Conservation (phyloP, 2,797 vertebrate genomes). For the Champsocephalus esox region DNA sequence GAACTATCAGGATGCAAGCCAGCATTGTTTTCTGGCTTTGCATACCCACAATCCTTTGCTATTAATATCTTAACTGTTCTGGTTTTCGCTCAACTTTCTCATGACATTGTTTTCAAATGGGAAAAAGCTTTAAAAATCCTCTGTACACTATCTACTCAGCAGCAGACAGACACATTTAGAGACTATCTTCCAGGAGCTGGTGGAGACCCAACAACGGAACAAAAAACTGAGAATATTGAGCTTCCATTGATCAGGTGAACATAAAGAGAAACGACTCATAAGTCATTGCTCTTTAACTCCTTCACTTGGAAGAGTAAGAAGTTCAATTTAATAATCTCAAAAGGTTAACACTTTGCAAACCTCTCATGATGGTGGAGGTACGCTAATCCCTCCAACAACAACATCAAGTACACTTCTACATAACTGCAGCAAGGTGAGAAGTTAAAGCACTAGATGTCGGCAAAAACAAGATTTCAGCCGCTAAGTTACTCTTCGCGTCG, state of each 20-base stretch:
- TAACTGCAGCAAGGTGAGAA: too few species aligned
- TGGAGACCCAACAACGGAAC: constrained; percentile 3
- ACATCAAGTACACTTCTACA: too few species aligned
- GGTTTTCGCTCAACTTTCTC: background rate
- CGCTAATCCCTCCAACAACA: background rate
- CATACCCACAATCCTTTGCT: too few species aligned
- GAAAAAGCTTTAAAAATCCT: background rate
- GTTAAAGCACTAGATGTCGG: background rate
- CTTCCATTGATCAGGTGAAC: background rate
- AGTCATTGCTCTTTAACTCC: background rate
- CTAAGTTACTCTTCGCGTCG: background rate
- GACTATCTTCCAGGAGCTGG: background rate
- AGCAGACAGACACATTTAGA: background rate
- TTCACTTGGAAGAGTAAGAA: too few species aligned
- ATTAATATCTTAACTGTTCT: background rate
- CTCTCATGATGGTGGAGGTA: too few species aligned
- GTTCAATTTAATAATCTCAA: too few species aligned
- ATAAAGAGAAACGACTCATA: background rate
- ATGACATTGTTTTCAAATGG: too few species aligned
- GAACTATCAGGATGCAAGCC: too few species aligned
- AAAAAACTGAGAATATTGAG: background rate
- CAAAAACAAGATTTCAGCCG: background rate
- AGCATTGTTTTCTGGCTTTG: too few species aligned
- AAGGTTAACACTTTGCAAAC: too few species aligned
- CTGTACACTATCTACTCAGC: background rate